Conservation (phyloP, 2,113 vertebrate species). For the Talpa occidentalis region DNA sequence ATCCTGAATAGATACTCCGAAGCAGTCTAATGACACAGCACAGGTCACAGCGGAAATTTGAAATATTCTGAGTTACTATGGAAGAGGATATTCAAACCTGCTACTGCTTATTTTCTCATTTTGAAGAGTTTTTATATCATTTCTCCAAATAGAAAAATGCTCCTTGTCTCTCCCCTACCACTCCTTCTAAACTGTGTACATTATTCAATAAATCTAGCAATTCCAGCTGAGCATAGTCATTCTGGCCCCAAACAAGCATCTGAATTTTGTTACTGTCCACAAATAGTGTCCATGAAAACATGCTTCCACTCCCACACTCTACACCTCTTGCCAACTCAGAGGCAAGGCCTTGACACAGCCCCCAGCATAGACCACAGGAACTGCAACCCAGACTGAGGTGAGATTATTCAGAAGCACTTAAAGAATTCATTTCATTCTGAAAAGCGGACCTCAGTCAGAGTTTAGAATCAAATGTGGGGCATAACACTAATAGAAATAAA, state of each 20-base stretch:
- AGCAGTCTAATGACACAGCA: constrained; percentile 58
- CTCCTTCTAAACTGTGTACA: neutral
- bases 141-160: constrained; percentile 35
- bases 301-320: neutral
- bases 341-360: neutral
- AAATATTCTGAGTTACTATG: constrained; percentile 53
- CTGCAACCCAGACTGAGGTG: fast-evolving
- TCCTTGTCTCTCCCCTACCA: neutral
- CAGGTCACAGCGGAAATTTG: constrained; percentile 68
- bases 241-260: neutral
- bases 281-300: neutral
- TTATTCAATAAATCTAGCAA: neutral
- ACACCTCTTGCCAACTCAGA: neutral
- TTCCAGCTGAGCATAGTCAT: neutral
- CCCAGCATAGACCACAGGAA: neutral
- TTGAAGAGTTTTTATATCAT: constrained; percentile 29
- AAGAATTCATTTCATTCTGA: neutral
- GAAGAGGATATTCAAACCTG: constrained; percentile 37
- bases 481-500: neutral
- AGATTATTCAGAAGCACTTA: neutral
- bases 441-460: constrained; percentile 22
- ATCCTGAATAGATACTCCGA: constrained; percentile 48
- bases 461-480: constrained; percentile 16
- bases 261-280: constrained; percentile 1
- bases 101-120: constrained; percentile 52